Evolutionary conservation across 2,888 invertebrate genomes (phyloP).

Genomic region (Synanthedon andrenaeformis): DNA sequence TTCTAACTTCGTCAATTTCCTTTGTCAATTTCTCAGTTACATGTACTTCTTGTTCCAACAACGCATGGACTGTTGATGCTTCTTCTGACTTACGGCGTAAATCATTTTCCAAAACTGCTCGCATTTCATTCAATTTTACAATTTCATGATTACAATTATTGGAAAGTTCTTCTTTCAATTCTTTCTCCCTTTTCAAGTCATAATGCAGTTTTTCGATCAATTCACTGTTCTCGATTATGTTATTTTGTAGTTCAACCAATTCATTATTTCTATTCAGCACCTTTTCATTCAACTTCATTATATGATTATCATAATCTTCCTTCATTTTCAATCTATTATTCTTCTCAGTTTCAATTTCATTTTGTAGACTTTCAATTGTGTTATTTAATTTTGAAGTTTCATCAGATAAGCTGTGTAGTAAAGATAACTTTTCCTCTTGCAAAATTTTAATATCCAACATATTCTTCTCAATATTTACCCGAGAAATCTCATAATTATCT

Average conservation of each 20-base stretch:
- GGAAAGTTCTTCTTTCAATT: conserved; percentile 21
- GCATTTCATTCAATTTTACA: conserved; percentile 17
- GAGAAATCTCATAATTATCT: conserved; percentile 31
- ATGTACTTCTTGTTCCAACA: conserved; percentile 19
- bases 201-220: conserved; percentile 36
- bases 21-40: conserved; percentile 25
- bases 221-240: conserved; percentile 41
- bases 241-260: conserved; percentile 50
- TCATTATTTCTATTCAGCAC: conserved; percentile 53
- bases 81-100: conserved; percentile 17
- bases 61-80: conserved; percentile 15
- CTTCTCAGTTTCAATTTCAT: conserved; percentile 37
- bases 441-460: conserved; percentile 43
- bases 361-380: conserved; percentile 29
- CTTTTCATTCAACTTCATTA: conserved; percentile 54
- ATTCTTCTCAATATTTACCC: conserved; percentile 33
- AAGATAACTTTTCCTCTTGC: conserved; percentile 47
- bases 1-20: conserved; percentile 25
- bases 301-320: conserved; percentile 41
- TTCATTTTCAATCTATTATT: conserved; percentile 33
- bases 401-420: conserved; percentile 40
- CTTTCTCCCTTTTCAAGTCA: conserved; percentile 36
- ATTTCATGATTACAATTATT: conserved; percentile 29
- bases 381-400: conserved; percentile 40
- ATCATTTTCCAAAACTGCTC: conserved; percentile 19